A percentile compares a stretch with the other conserved stretches of the same genome.
Conservation (phyloP, 1,140 invertebrate genomes). For the Melitaea cinxia region DNA sequence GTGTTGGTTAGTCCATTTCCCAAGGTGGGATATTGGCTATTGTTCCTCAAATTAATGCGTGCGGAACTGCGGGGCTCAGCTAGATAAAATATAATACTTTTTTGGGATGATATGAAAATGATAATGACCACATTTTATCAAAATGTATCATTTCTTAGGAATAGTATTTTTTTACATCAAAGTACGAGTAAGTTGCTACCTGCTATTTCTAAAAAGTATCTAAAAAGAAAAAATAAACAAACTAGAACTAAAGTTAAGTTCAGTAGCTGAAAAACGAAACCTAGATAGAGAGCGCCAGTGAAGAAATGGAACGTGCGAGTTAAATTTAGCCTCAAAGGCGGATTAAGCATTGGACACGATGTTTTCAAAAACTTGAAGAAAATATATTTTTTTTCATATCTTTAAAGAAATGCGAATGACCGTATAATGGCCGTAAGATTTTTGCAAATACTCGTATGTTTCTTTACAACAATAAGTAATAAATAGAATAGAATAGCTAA, state of each 20-base stretch:
- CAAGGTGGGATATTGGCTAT: too few species aligned
- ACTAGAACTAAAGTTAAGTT: background rate
- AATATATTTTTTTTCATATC: background rate
- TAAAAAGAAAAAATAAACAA: background rate
- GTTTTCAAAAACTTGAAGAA: background rate
- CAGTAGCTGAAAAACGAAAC: background rate
- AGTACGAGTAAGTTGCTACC: too few species aligned
- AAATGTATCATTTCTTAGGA: too few species aligned
- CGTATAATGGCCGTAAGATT: background rate
- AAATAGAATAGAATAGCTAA: too few species aligned
- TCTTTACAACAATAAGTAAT: background rate
- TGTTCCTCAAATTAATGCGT: too few species aligned
- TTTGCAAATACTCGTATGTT: background rate
- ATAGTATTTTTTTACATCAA: too few species aligned
- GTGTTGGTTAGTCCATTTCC: too few species aligned
- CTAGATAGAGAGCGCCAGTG: background rate
- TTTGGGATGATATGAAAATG: too few species aligned
- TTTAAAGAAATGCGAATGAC: background rate
- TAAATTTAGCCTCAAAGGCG: background rate
- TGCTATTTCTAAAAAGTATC: too few species aligned
- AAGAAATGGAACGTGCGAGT: background rate
- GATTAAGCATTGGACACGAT: background rate
- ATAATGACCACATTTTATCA: too few species aligned
- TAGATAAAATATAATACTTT: too few species aligned
- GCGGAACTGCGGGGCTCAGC: too few species aligned